A percentile compares a stretch with the other conserved stretches of the same genome.
phyloP scores from a whole-genome alignment of 2,797 vertebrate species.

The Enteromius radiatus region DNA sequence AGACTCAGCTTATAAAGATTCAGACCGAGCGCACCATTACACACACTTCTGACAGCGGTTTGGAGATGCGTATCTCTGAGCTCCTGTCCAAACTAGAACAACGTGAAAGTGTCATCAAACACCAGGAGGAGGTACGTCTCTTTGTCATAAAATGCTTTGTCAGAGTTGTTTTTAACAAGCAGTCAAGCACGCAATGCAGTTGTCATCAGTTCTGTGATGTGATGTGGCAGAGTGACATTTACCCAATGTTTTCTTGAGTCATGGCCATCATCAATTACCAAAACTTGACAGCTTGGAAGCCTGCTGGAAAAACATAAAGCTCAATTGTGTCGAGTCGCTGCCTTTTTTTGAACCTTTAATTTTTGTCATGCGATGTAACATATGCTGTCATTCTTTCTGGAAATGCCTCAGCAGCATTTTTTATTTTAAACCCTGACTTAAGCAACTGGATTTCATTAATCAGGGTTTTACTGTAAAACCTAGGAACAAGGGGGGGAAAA shows the following conservation, averaged over 20 bases:
- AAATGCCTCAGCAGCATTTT: background rate
- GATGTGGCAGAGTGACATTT: background rate
- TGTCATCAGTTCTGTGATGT: background rate
- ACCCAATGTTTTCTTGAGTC: background rate
- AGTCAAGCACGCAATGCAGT: background rate
- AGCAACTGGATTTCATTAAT: background rate
- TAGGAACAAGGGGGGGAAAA: background rate
- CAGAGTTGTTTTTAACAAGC: background rate
- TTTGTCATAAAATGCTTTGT: background rate
- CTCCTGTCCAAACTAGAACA: slow-evolving; percentile 83
- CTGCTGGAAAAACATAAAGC: background rate
- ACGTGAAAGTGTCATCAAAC: slow-evolving; percentile 84
- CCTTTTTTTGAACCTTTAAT: background rate
- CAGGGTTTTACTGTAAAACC: background rate
- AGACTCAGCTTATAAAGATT: slow-evolving; percentile 82
- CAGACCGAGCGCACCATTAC: slow-evolving; percentile 79
- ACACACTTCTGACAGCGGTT: slow-evolving; percentile 79
- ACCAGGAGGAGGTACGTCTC: slow-evolving; percentile 86
- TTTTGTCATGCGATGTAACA: background rate
- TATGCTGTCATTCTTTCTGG: background rate
- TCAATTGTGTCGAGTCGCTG: background rate
- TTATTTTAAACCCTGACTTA: background rate
- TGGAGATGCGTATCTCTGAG: slow-evolving; percentile 87
- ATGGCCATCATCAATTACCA: background rate
- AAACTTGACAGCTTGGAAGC: background rate